Evolutionary conservation across 2,113 vertebrate genomes (phyloP), one percentile per base, ranked within the genome.

Genomic region (Poecile atricapillus): DNA sequence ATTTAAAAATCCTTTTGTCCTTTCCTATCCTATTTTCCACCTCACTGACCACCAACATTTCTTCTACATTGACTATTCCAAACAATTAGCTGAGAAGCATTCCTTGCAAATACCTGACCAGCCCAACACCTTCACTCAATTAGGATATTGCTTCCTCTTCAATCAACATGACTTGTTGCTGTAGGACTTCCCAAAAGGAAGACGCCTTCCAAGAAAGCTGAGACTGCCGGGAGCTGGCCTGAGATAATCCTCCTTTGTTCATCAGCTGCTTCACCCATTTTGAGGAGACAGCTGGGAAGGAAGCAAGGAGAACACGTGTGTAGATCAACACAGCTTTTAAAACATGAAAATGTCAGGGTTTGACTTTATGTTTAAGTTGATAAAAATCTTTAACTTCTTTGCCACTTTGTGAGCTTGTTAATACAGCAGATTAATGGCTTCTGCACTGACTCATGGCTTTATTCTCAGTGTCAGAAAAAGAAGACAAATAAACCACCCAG

Each of bases 21-120:
- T 90, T 92, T 95, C 56, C 56, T 79, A 90, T 78, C 76, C n/a
- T 86, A 25, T 96, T 96, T 96, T 95, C 86, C 80, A 68, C 64
- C 49, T 93, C 92, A 79, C 21, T 70, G 68, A 33, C 5, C 53
- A 60, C 56, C 19, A 14, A 25, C n/a, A 75, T 88, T 94, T 95
- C 90, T 95, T 87, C 76, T 89, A n/a, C 44, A 49, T 28, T 84
- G 73, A 82, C 89, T 68, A 28, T 71, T 87, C 49, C 78, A 69
- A 93, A 92, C 92, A 90, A 90, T 92, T 88, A 91, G 37, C 60
- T 86, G 73, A 89, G 83, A 87, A 81, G 28, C 92, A 94, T 96
- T 96, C 88, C 58, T 93, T 6, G 3, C 73, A 92, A 78, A 95
- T 83, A 78, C 73, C 83, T 75, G 53, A 49, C n/a, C 4, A 1